These are phyloP conservation scores for Sebastiscus albofasciatus DNA, from an alignment of 2,797 vertebrate genomes.

Conservation along the genomic window DNA sequence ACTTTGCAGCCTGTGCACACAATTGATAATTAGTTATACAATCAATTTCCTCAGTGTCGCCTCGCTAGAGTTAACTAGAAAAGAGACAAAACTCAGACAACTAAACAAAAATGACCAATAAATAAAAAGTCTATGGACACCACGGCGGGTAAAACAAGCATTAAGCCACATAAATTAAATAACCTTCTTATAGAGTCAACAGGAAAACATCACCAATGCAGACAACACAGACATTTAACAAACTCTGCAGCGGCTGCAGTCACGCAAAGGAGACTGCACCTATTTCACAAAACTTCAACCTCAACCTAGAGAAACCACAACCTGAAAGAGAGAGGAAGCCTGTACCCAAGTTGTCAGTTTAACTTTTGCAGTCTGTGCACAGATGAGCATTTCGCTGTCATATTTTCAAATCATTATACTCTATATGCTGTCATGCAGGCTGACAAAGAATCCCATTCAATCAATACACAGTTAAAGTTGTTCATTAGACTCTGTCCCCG, in stretches of 20 bases:
- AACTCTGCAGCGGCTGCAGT: neutral
- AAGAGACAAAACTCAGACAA: too few relatives aligned
- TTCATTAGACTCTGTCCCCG: neutral
- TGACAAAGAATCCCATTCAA: neutral
- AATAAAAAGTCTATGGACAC: too few relatives aligned
- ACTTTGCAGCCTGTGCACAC: too few relatives aligned
- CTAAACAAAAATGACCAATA: too few relatives aligned
- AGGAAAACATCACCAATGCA: neutral
- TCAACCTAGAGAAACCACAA: conserved; percentile 26
- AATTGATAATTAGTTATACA: neutral
- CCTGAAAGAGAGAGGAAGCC: conserved; percentile 38
- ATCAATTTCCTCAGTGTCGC: neutral
- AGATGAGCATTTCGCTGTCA: neutral
- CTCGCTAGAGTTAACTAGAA: neutral
- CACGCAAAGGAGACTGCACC: neutral
- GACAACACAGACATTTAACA: neutral
- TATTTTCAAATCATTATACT: neutral
- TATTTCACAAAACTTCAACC: neutral
- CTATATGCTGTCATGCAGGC: neutral
- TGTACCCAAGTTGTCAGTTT: neutral
- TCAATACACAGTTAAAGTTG: neutral
- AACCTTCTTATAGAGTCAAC: neutral
- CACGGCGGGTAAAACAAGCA: too few relatives aligned
- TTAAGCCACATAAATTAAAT: too few relatives aligned
- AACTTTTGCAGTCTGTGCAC: conserved; percentile 14